Evolutionary conservation across 2,797 vertebrate species (phyloP).

Genomic region (Toxotes lorentzi): DNA sequence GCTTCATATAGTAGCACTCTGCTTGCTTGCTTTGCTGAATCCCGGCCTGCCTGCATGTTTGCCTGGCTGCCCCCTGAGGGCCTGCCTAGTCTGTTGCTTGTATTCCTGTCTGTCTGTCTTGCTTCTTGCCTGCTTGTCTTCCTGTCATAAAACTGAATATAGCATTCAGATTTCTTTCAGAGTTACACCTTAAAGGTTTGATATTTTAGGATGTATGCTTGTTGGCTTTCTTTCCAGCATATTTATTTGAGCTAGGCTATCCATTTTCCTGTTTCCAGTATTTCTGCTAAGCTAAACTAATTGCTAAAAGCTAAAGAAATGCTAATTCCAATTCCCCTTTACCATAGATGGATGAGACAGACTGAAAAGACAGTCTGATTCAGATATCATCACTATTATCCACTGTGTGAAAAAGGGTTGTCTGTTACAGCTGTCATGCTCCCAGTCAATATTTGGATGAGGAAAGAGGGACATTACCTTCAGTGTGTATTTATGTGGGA

Average conservation of each 20-base stretch:
- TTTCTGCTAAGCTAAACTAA: not conserved
- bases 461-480: constrained; percentile 25
- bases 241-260: too few relatives aligned
- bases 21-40: constrained; percentile 58
- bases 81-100: constrained; percentile 22
- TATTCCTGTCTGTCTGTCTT: constrained; percentile 19
- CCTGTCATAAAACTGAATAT: constrained; percentile 18
- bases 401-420: constrained; percentile 34
- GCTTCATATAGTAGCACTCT: constrained; percentile 41
- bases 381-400: constrained; percentile 40
- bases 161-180: constrained; percentile 2
- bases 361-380: constrained; percentile 6
- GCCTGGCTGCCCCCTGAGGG: constrained; percentile 35
- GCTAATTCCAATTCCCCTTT: not conserved
- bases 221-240: not conserved
- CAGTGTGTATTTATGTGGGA: constrained; percentile 20
- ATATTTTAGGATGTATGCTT: not conserved
- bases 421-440: constrained; percentile 32
- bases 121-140: not conserved
- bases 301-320: not conserved
- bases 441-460: constrained; percentile 52
- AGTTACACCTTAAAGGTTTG: not conserved
- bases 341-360: not conserved
- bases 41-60: constrained; percentile 52
- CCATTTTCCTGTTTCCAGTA: too few relatives aligned